Evolutionary conservation across 2,888 invertebrate genomes (phyloP), one percentile per base, ranked within the genome.

Genomic region (Podabrus alpinus): DNA sequence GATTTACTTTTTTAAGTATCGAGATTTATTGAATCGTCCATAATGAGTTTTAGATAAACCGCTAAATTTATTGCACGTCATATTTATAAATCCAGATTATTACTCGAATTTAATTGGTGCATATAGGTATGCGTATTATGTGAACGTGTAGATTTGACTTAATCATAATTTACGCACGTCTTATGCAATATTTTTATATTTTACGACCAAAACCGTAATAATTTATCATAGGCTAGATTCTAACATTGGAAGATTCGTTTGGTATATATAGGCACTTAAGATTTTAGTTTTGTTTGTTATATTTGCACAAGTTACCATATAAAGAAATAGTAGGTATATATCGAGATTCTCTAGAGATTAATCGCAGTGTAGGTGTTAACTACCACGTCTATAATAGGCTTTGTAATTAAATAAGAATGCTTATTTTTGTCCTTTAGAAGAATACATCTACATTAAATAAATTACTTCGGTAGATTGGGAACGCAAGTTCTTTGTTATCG

Each of bases 361-460:
- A 70, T 70, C 64, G 70, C 29, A 64, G 19, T 62, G 70, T 70
- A 45, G 70, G 64, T 70, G 70, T 70, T 70, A 29, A 62, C 16
- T 70, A 19, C 45, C 45, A 70, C 15, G 45, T 45, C 45, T 45
- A 70, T 45, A 70, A 70, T 70, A 64, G 70, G 70, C 19, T 62
- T 70, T 64, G 70, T 70, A 70, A 70, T 70, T 70, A 64, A 45
- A 70, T 45, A 45, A 45, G 45, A 45, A 45, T 45, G 45, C 45
- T 45, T 45, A 45, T 45, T 45, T 45, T 45, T 45, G 45, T 45
- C 45, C 45, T 45, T 45, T 45, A 45, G 45, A 45, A 45, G 45
- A 45, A 45, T 45, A 45, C 45, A 45, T 45, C 45, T 45, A 45
- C 45, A 45, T 45, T 45, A 45, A 45, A 45, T 45, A 45, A 45